These are phyloP conservation scores for Hoplostethus mediterraneus DNA, from an alignment of 2,797 vertebrate species.

Conservation along the genomic window DNA sequence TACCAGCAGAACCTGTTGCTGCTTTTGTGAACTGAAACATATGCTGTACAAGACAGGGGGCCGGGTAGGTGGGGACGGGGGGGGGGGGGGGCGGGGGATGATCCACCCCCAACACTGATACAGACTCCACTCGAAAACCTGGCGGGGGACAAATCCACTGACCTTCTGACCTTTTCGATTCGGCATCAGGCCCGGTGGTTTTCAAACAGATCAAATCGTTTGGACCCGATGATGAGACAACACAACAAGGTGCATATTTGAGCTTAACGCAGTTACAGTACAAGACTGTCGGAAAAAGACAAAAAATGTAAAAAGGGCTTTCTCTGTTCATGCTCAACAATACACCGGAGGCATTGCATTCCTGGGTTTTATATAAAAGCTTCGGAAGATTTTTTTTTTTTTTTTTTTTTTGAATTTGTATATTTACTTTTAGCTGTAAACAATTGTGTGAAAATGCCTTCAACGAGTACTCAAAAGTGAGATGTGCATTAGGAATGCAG, in stretches of 20 bases:
- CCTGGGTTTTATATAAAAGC: constrained; percentile 85
- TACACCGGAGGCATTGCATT: constrained; percentile 83
- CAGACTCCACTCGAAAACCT: constrained; percentile 51
- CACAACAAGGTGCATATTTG: constrained; percentile 77
- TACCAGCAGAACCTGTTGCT: constrained; percentile 84
- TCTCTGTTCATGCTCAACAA: constrained; percentile 84
- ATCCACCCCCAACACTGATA: constrained; percentile 53
- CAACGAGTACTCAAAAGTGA: constrained; percentile 80
- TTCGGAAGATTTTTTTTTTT: constrained; percentile 72
- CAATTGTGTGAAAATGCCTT: constrained; percentile 83
- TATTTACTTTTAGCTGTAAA: constrained; percentile 81
- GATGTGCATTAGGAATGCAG: constrained; percentile 84
- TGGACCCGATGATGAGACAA: constrained; percentile 65
- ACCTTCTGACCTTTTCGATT: constrained; percentile 35
- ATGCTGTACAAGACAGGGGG: constrained; percentile 60
- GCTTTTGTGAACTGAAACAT: constrained; percentile 75
- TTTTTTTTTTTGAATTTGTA: constrained; percentile 40
- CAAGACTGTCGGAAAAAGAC: constrained; percentile 74
- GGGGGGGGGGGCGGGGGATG: constrained; percentile 13
- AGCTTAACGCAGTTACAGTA: constrained; percentile 79
- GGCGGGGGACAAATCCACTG: constrained; percentile 63
- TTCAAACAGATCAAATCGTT: constrained; percentile 79
- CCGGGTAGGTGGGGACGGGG: neutral
- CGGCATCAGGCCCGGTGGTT: constrained; percentile 54
- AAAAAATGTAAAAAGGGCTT: constrained; percentile 86